A percentile compares a stretch with the other conserved stretches of the same genome.
These are phyloP conservation scores for Yasuhikotakia modesta DNA, from an alignment of 2,797 vertebrate genomes.

Conservation along the genomic window DNA sequence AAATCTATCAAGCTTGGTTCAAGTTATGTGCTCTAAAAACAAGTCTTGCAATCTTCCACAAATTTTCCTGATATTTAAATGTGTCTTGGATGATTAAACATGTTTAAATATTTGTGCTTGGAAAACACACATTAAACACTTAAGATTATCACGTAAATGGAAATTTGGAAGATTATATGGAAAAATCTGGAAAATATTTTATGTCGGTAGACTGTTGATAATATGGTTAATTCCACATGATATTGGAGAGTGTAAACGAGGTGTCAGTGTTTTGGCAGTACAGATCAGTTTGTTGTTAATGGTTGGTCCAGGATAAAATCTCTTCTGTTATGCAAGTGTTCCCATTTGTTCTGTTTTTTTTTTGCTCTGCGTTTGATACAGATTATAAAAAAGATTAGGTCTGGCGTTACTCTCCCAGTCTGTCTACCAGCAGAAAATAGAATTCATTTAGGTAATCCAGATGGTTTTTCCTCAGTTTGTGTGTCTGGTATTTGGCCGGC, in stretches of 20 bases:
- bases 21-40: too few relatives aligned
- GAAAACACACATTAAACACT: too few relatives aligned
- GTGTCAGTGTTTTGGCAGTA: neutral
- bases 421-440: conserved; percentile 76
- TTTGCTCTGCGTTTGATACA: conserved; percentile 58
- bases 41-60: too few relatives aligned
- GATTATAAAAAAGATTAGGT: conserved; percentile 75
- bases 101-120: too few relatives aligned
- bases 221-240: conserved; percentile 16
- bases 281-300: conserved; percentile 51
- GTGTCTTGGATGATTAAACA: too few relatives aligned
- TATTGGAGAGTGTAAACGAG: neutral
- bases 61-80: too few relatives aligned
- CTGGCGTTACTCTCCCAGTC: conserved; percentile 64
- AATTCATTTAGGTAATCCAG: conserved; percentile 79
- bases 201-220: neutral
- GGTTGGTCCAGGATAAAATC: conserved; percentile 58
- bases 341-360: conserved; percentile 42
- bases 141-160: too few relatives aligned
- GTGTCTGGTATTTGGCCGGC: conserved; percentile 54
- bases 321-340: conserved; percentile 47
- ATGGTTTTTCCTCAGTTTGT: conserved; percentile 70
- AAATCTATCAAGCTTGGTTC: too few relatives aligned
- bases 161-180: too few relatives aligned
- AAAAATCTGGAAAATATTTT: too few relatives aligned